phyloP scores from a whole-genome alignment of 2,797 vertebrate genomes.

The Nannoperca obscura region DNA sequence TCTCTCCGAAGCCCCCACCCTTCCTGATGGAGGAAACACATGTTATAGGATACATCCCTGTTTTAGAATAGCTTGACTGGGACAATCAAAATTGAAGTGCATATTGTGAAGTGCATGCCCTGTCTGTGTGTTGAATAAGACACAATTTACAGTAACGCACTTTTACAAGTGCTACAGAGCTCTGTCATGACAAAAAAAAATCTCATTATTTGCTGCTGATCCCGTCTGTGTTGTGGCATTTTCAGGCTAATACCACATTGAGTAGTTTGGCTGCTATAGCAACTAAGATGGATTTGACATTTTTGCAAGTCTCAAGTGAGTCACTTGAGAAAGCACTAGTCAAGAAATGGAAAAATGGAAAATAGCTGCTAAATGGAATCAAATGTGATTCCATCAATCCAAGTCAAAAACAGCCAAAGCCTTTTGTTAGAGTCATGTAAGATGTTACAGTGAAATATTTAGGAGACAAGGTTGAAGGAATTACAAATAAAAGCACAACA shows the following conservation, averaged over 20 bases:
- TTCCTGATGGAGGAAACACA: constrained; percentile 78
- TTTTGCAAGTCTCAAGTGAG: constrained; percentile 51
- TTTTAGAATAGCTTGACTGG: constrained; percentile 45
- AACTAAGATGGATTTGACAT: constrained; percentile 72
- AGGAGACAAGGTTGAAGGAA: neutral
- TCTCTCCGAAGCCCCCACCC: constrained; percentile 46
- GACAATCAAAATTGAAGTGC: constrained; percentile 39
- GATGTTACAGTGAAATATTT: neutral
- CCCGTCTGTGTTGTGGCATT: constrained; percentile 44
- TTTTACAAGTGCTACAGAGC: constrained; percentile 6
- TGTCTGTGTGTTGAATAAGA: constrained; percentile 5
- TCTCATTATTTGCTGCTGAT: constrained; percentile 58
- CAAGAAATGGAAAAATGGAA: constrained; percentile 9
- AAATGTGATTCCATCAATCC: constrained; percentile 7
- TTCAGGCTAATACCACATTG: constrained; percentile 53
- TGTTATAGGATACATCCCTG: constrained; percentile 57
- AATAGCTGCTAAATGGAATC: constrained; percentile 7
- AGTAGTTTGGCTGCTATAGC: constrained; percentile 57
- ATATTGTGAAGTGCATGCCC: constrained; percentile 18
- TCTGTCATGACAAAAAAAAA: constrained; percentile 28
- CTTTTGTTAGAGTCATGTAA: constrained; percentile 1
- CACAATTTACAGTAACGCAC: constrained; percentile 19
- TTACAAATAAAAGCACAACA: neutral
- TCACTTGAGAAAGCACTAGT: constrained; percentile 30
- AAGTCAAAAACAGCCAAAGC: neutral